phyloP scores from a whole-genome alignment of 1,140 invertebrate species.

The Caenorhabditis elegans region WBcel235 BX284602.5:8273501-8274000 shows the following conservation, averaged over 20 bases:
- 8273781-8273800: too few species aligned
- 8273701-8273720: neutral
- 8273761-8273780: neutral
- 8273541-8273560: slow-evolving; percentile 10
- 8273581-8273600: neutral
- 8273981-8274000: too few species aligned
- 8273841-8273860: too few species aligned
- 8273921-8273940: neutral
- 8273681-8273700: neutral
- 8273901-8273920: too few species aligned
- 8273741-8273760: neutral
- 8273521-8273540: slow-evolving; percentile 61
- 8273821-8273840: too few species aligned
- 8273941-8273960: neutral
- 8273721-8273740: neutral
- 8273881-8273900: too few species aligned
- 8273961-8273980: too few species aligned
- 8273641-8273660: too few species aligned
- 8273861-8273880: too few species aligned
- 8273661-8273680: neutral
- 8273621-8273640: too few species aligned
- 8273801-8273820: too few species aligned
- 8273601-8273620: neutral
- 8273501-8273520: slow-evolving; percentile 54
- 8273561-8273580: neutral